Evolutionary conservation across 2,888 invertebrate genomes (phyloP), one percentile per base, ranked within the genome.

Genomic region (Craniophora ligustri): DNA sequence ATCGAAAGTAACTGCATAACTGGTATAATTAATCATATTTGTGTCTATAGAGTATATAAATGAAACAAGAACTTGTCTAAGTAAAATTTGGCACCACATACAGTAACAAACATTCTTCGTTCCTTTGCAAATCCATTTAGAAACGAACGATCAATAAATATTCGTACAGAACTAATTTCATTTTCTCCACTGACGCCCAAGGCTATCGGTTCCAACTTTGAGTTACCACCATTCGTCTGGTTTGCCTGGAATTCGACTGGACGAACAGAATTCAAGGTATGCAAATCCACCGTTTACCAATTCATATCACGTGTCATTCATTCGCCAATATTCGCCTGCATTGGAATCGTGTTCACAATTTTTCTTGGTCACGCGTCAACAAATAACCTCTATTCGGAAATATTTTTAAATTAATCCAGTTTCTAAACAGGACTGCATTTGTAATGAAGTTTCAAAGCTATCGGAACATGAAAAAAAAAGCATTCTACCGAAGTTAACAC

Each of bases 221-320:
- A 55, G 64, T 49, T 67, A 19, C 53, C 30, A 38, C 40, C 31
- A 47, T 50, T 51, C 46, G 26, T 56, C 49, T 55, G 45, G 42
- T 51, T 56, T 28, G 26, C 23, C 19, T 39, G 51, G 30, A 39
- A 48, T 19, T 38, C 23, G 10, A 57, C 38, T 57, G 30, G 41
- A 40, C 39, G 40, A 48, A 36, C 48, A 19, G 31, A 60, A 64
- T 63, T 63, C 45, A 53, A 72, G 55, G 40, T 62, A 72, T 69
- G 61, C 59, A 53, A 72, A 72, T 69, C 59, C 49, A 34, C 38
- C 44, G 54, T 57, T 72, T 67, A 59, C 56, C 54, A 56, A 72
- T 64, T 69, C 57, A 23, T 32, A 34, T 59, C 54, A 56, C 51
- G 60, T 56, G 44, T 60, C 59, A 56, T 60, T 49, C 51, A 49